A percentile compares a stretch with the other conserved stretches of the same genome.
Evolutionary conservation across 2,113 vertebrate species (phyloP).

Genomic region (Phycodurus eques): DNA sequence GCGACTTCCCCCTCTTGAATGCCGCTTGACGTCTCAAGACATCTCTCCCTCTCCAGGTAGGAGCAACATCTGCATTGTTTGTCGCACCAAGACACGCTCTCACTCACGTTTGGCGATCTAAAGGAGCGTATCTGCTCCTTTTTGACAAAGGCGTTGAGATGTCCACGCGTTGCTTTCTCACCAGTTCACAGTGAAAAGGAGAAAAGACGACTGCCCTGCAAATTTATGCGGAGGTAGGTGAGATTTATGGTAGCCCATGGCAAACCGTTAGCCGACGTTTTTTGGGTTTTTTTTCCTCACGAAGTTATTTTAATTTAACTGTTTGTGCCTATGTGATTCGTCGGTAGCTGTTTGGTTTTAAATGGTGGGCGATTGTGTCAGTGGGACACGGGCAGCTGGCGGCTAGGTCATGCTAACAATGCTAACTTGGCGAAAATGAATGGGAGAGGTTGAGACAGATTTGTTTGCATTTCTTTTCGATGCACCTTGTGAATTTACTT

Average conservation of each 20-base stretch:
- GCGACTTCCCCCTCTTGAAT: constrained; percentile 16
- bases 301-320: neutral
- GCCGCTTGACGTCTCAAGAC: constrained; percentile 54
- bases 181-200: constrained; percentile 11
- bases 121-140: no score
- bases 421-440: constrained; percentile 41
- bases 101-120: neutral
- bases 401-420: constrained; percentile 46
- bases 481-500: neutral
- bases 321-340: neutral
- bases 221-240: constrained; percentile 11
- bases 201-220: constrained; percentile 8
- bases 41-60: constrained; percentile 46
- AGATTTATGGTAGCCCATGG: constrained; percentile 16
- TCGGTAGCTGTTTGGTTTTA: neutral
- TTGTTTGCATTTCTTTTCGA: neutral
- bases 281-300: neutral
- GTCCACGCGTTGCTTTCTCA: neutral
- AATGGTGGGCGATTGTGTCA: neutral
- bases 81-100: neutral
- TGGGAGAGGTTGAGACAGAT: constrained; percentile 28
- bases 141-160: neutral
- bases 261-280: neutral
- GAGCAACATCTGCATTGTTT: neutral
- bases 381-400: constrained; percentile 13